Base-by-base conservation (phyloP, 2,113 vertebrate genomes). In the Tursiops truncatus region DNA sequence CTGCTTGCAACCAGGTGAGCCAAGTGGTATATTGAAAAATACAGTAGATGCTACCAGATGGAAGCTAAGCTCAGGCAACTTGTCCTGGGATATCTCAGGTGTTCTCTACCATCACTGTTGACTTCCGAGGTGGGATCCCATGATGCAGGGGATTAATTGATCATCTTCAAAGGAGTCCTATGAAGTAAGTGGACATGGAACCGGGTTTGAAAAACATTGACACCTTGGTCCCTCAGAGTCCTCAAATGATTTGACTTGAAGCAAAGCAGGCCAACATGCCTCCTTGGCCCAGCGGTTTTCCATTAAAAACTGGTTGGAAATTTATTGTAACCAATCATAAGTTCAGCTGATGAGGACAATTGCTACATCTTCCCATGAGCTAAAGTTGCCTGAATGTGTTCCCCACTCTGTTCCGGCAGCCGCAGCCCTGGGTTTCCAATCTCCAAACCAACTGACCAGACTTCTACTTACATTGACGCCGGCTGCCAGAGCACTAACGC, bases 401-500 rank as follows among this genome's bases (percentile, higher is more conserved):
- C 82, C 41, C 87, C 60, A 2, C 73, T 97, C 50, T n/a, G 15
- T 76, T 58, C 94, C 87, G 86, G 83, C 41, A 58, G 84, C 56
- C 62, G 63, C 33, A 60, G 41, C 4, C 25, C 74, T 87, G 41
- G 82, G 90, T 97, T 97, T 97, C 82, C 87, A 92, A 96, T 96
- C 96, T 93, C 81, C 71, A 93, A 91, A 93, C 79, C 80, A 89
- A 93, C 62, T 68, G 85, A 94, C 89, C 82, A 96, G 92, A 91
- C 89, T 56, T 83, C 77, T 86, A 31, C 86, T 92, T 79, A 53
- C 73, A 76, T 5, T 2, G 41, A 73, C 2, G 9, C 63, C 44
- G 0, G 4, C 74, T 95, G 98, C 97, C 97, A 97, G 90, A 95
- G 96, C 97, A 87, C 97, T 71, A 84, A 94, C 68, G 65, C 58